Percentiles rank a stretch among this genome's conserved stretches.
Conservation (phyloP, 2,888 invertebrate species). For the Chloromyia formosa region DNA sequence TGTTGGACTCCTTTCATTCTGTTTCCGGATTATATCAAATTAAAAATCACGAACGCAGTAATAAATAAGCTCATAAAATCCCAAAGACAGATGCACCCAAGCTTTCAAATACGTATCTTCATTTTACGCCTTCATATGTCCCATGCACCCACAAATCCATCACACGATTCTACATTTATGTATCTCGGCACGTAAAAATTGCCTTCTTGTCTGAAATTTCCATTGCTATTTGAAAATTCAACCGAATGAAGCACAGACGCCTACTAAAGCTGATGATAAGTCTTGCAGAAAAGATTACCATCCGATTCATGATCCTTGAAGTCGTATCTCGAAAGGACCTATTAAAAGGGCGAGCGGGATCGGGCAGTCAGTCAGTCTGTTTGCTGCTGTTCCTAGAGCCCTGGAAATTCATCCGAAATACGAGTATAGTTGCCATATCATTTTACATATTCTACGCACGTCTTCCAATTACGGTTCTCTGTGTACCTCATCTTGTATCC, state of each 20-base stretch:
- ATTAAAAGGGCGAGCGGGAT: background rate
- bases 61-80: too few relatives aligned
- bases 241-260: slow-evolving; percentile 2
- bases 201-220: slow-evolving; percentile 8
- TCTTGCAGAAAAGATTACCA: slow-evolving; percentile 43
- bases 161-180: background rate
- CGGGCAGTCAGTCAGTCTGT: too few relatives aligned
- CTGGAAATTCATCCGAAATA: background rate
- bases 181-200: slow-evolving; percentile 19
- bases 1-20: too few relatives aligned
- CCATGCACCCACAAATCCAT: slow-evolving; percentile 5
- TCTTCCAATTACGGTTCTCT: slow-evolving; percentile 41
- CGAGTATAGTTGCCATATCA: slow-evolving; percentile 15
- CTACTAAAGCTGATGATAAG: slow-evolving; percentile 27
- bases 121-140: background rate
- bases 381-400: background rate
- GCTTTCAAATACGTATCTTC: too few relatives aligned
- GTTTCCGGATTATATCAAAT: too few relatives aligned
- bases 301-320: slow-evolving; percentile 36
- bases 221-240: slow-evolving; percentile 7
- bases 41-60: too few relatives aligned
- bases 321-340: slow-evolving; percentile 1
- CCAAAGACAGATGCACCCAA: too few relatives aligned
- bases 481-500: slow-evolving; percentile 19
- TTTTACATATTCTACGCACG: slow-evolving; percentile 43